phyloP scores from a whole-genome alignment of 1,140 invertebrate genomes.

The Heliconius hermathena region DNA sequence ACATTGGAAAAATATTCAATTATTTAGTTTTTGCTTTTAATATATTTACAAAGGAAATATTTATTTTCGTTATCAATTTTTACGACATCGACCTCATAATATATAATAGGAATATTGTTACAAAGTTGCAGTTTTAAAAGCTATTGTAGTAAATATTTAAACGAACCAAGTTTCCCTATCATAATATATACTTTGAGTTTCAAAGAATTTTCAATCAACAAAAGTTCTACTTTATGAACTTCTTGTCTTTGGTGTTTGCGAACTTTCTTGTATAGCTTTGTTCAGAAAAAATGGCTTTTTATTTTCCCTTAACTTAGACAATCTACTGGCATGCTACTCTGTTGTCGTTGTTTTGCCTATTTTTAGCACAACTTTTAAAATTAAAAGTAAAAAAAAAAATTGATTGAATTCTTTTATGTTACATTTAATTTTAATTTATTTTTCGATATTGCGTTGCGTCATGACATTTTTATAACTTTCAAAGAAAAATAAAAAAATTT shows the following conservation, averaged over 20 bases:
- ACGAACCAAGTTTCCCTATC: slow-evolving; percentile 1
- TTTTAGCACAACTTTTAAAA: background rate
- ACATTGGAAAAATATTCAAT: too few relatives aligned
- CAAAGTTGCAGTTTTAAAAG: background rate
- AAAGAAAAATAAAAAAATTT: too few relatives aligned
- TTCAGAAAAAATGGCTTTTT: background rate
- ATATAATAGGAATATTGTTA: background rate
- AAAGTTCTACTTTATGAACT: background rate
- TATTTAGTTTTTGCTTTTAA: too few relatives aligned
- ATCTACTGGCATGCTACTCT: background rate
- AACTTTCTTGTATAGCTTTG: background rate
- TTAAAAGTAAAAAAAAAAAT: background rate
- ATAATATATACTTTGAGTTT: background rate
- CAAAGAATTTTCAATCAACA: slow-evolving; percentile 11
- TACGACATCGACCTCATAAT: background rate
- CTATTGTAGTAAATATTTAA: slow-evolving; percentile 9
- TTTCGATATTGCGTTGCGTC: too few relatives aligned
- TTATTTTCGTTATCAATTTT: background rate
- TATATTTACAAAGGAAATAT: background rate
- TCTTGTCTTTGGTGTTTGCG: slow-evolving; percentile 9
- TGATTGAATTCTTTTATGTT: too few relatives aligned
- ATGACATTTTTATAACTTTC: too few relatives aligned
- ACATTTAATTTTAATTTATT: too few relatives aligned
- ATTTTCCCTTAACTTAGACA: background rate
- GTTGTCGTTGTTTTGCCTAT: background rate